A percentile compares a stretch with the other conserved stretches of the same genome.
These are phyloP conservation scores for Meloidogyne chitwoodi DNA, from an alignment of 1,140 invertebrate species.

Conservation along the genomic window DNA sequence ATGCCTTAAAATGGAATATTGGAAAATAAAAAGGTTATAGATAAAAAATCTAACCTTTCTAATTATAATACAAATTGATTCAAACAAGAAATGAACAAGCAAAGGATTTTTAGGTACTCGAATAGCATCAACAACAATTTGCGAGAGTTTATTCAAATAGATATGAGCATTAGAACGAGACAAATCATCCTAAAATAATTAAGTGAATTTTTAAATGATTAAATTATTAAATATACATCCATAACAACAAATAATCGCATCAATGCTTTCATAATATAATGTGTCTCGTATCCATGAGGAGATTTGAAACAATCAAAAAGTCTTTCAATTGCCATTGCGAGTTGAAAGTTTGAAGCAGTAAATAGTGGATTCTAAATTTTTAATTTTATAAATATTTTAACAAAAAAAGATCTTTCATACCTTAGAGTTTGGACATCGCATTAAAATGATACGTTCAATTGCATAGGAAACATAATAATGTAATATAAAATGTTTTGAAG, in stretches of 20 bases:
- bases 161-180: conserved; percentile 24
- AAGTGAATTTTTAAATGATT: neutral
- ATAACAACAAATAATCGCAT: conserved; percentile 42
- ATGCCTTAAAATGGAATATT: conserved; percentile 29
- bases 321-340: conserved; percentile 23
- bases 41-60: conserved; percentile 29
- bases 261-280: conserved; percentile 44
- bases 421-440: conserved; percentile 22
- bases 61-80: conserved; percentile 62
- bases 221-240: conserved; percentile 30
- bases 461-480: conserved; percentile 88
- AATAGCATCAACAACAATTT: conserved; percentile 31
- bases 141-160: conserved; percentile 22
- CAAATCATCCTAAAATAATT: conserved; percentile 27
- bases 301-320: conserved; percentile 37
- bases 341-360: conserved; percentile 33
- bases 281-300: conserved; percentile 23
- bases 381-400: neutral
- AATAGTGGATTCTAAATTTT: conserved; percentile 22
- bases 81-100: conserved; percentile 64
- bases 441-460: conserved; percentile 79
- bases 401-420: conserved; percentile 1
- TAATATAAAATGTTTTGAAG: conserved; percentile 75
- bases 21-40: conserved; percentile 7
- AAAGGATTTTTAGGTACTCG: conserved; percentile 64